Evolutionary conservation across 2,888 invertebrate species (phyloP).

Genomic region (Carpatolechia fugitivella): DNA sequence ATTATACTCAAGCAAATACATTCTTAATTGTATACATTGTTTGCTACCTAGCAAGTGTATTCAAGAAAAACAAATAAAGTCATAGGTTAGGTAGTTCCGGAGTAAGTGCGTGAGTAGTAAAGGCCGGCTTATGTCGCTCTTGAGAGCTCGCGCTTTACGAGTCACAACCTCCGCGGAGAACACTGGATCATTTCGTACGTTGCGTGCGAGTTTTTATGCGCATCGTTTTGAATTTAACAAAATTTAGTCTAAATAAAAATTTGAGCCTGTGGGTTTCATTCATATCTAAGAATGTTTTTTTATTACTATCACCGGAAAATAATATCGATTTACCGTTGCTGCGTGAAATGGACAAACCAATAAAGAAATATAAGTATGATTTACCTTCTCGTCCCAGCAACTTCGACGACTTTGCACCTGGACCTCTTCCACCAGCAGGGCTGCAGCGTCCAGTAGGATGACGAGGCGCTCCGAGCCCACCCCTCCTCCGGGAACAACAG

Average conservation of each 20-base stretch:
- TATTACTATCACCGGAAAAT: no score
- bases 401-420: slow-evolving; percentile 91
- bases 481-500: slow-evolving; percentile 92
- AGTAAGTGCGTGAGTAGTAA: background rate
- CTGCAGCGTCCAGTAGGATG: slow-evolving; percentile 92
- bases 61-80: background rate
- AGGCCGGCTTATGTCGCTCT: background rate
- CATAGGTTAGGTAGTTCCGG: background rate
- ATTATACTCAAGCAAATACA: no score
- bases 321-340: no score
- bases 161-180: background rate
- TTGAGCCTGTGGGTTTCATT: no score
- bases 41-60: no score
- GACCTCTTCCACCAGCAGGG: slow-evolving; percentile 93
- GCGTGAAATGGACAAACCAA: no score
- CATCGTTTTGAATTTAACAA: slow-evolving; percentile 3
- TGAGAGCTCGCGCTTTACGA: slow-evolving; percentile 2
- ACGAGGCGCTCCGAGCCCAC: slow-evolving; percentile 92
- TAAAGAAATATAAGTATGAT: no score
- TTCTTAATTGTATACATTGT: no score
- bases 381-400: slow-evolving; percentile 85
- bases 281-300: no score
- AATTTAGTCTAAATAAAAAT: no score
- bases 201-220: background rate
- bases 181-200: background rate